Base-by-base conservation (phyloP, 2,113 vertebrate species). In the Camelus bactrianus region DNA sequence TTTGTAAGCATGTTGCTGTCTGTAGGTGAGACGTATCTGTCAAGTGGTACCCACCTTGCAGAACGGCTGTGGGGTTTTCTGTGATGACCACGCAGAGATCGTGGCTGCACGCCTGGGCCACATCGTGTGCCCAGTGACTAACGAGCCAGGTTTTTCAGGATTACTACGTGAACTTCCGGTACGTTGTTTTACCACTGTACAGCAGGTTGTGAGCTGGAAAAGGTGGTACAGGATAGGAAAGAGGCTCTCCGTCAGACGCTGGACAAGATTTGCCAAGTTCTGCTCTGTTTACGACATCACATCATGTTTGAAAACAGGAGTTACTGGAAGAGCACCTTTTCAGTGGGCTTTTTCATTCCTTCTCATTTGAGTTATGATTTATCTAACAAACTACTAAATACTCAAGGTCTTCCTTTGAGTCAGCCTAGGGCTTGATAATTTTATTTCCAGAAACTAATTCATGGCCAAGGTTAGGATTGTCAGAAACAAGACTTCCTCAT, bases 401-500 rank as follows among this genome's bases (percentile, higher is more conserved):
- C 3, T 85, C 19, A 85, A 84, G 8, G 6, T 75, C 13, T n/a
- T 58, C 48, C 32, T 35, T 4, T 16, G 19, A 46, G 12, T 32
- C 2, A 2, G 65, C 2, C 6, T 48, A 38, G 28, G 30, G 60
- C 79, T 76, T 58, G 32, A 26, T 81, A 5, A 65, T 35, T 92
- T 85, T 91, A 77, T 82, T 85, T 89, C 12, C n/a, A 70, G 28
- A 72, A 64, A 2, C 90, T 38, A 82, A 73, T 83, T 94, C 38
- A 38, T 62, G 12, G 14, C n/a, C 52, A 13, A 17, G 1, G 22
- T 60, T 19, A 81, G 46, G 70, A 11, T 1, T 64, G 0, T 76
- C 62, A 69, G 14, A 65, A 65, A 89, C 80, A 56, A 38, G 42
- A 13, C 6, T 72, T 26, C 35, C 7, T 91, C 93, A 10, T 46